phyloP scores from a whole-genome alignment of 2,797 vertebrate genomes.

The Poecilia velifera region DNA sequence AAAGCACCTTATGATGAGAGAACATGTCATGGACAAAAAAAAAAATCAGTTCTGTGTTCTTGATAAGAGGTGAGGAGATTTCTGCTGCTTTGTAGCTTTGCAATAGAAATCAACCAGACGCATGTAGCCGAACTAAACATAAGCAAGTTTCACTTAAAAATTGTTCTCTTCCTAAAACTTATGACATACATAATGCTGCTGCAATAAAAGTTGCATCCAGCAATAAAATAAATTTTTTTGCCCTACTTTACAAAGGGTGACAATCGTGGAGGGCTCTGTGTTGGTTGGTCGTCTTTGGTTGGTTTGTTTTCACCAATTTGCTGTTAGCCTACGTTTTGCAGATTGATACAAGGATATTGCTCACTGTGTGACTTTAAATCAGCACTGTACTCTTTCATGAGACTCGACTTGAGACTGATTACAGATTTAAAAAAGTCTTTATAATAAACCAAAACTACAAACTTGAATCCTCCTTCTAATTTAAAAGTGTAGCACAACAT shows the following conservation, averaged over 20 bases:
- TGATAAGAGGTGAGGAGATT: background rate
- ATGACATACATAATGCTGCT: background rate
- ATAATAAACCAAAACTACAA: background rate
- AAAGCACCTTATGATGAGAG: background rate
- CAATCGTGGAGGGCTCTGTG: background rate
- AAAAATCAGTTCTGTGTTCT: background rate
- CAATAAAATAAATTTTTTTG: background rate
- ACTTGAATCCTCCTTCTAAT: background rate
- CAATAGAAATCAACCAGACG: background rate
- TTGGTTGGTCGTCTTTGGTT: background rate
- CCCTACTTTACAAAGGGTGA: background rate
- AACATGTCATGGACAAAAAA: background rate
- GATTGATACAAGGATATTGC: background rate
- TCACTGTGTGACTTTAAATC: background rate
- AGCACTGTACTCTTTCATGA: background rate
- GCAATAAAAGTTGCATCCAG: background rate
- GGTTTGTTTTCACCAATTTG: background rate
- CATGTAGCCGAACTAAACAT: background rate
- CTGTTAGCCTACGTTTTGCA: background rate
- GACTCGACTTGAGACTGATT: background rate
- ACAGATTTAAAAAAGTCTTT: background rate
- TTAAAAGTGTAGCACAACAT: background rate
- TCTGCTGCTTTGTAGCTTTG: background rate
- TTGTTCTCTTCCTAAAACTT: background rate
- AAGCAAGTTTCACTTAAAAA: background rate